Evolutionary conservation across 2,113 vertebrate species (phyloP), one percentile per base, ranked within the genome.

Genomic region (Syngnathoides biaculeatus): DNA sequence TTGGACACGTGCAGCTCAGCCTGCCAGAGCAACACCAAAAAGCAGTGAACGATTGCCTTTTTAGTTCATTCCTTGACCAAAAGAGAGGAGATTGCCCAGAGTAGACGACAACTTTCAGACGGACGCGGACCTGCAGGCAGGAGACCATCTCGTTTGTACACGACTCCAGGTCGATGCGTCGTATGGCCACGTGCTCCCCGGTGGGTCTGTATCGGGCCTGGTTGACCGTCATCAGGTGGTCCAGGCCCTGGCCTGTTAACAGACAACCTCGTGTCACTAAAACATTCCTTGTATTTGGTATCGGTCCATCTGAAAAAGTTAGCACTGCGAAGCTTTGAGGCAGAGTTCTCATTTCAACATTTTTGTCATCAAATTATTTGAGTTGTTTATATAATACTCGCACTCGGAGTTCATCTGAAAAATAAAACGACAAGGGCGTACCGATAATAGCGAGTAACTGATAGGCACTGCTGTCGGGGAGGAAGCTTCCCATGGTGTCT

Each of bases 131-230:
- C 96, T 99, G 96, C 84, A 99, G 87, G 89, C 96, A 97, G 0
- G 90, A 91, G 64, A 99, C 95, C 96, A 98, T 98, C 87, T 98
- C 97, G 4, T 97, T 98, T 20, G 96, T 97, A 84, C 97, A 99
- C 1, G 93, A 93, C 88, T 99, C 97, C 79, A 99, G 65, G 85
- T 98, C 93, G 53, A 99, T 93, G 57, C 96, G 90, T 17, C 97
- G 92, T 56, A 99, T 92, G 2, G 96, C 93, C 7, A 98, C 94
- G 1, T 95, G 93, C 43, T 96, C 94, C 47, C 94, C 94, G 0
- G 93, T 94, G 66, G 95, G 94, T 84, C 87, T 94, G 71, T 98
- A 98, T 67, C 87, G 93, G 69, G 94, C 96, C 79, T 98, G 82
- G 79, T 97, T 98, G 75, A 99, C 96, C 1, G 92, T 94, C 96